These are phyloP conservation scores for Epinotia nisella DNA, from an alignment of 2,888 invertebrate species.

Conservation along the genomic window DNA sequence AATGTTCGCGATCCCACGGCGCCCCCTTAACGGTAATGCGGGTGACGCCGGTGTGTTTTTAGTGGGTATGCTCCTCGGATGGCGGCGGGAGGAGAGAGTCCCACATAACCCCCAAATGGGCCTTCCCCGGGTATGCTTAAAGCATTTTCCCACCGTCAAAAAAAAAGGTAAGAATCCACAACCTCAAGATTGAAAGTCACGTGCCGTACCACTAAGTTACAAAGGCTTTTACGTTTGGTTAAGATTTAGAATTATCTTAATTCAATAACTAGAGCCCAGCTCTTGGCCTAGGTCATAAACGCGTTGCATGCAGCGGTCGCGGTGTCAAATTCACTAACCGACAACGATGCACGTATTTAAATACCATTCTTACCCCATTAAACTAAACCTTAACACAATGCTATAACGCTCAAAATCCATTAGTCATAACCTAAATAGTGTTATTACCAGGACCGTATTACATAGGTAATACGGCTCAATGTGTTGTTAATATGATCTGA, in stretches of 20 bases:
- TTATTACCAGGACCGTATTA: not conserved
- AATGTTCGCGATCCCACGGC: too few species aligned
- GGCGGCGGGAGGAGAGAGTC: too few species aligned
- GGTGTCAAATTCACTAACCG: constrained; percentile 44
- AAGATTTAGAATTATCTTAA: not conserved
- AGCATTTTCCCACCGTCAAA: too few species aligned
- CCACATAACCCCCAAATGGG: too few species aligned
- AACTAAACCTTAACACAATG: constrained; percentile 9
- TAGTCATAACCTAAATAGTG: not conserved
- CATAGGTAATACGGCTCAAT: constrained; percentile 12
- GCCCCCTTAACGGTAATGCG: too few species aligned
- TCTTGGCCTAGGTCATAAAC: constrained; percentile 31
- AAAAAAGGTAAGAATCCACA: too few species aligned
- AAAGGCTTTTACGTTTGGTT: not conserved
- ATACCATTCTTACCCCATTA: constrained; percentile 6
- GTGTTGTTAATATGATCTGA: not conserved
- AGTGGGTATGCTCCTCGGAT: too few species aligned
- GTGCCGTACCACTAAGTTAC: too few species aligned
- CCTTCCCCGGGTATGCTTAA: too few species aligned
- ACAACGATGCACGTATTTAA: constrained; percentile 27
- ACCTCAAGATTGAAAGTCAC: too few species aligned
- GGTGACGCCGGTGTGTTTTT: too few species aligned
- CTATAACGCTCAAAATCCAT: constrained; percentile 22
- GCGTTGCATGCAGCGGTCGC: constrained; percentile 30
- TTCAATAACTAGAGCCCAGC: not conserved